Conservation (phyloP, 2,888 invertebrate genomes). For the Pterobdella sp. region DNA sequence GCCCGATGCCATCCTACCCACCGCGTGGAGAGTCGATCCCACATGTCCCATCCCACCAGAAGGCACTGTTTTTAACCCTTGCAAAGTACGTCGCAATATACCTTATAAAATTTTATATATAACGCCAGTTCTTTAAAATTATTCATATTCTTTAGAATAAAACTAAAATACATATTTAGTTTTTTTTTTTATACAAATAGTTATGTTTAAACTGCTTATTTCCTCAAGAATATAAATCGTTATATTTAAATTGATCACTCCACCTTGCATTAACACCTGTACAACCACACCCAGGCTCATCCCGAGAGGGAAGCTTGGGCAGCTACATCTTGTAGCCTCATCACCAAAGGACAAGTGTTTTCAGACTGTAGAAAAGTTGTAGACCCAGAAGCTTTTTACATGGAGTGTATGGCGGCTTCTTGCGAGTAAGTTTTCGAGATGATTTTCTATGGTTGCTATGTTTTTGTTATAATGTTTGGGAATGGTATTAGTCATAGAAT, state of each 20-base stretch:
- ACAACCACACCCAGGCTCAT: slow-evolving; percentile 17
- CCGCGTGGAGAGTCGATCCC: slow-evolving; percentile 24
- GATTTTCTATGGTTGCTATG: no score
- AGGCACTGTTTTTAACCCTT: slow-evolving; percentile 23
- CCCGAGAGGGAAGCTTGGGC: slow-evolving; percentile 28
- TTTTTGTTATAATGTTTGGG: no score
- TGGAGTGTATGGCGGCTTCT: slow-evolving; percentile 27
- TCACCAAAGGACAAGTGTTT: slow-evolving; percentile 22
- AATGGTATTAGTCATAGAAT: no score
- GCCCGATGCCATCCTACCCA: slow-evolving; percentile 24
- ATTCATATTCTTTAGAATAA: no score
- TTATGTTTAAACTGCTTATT: no score
- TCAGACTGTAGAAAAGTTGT: slow-evolving; percentile 25
- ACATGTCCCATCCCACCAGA: slow-evolving; percentile 22
- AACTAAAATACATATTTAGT: no score
- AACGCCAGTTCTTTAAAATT: no score
- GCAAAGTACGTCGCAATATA: slow-evolving; percentile 9
- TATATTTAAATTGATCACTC: no score
- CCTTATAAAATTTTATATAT: no score
- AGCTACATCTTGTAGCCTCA: slow-evolving; percentile 25
- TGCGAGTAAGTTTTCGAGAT: slow-evolving; percentile 30
- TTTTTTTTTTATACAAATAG: no score
- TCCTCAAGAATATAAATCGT: no score
- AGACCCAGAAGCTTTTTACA: slow-evolving; percentile 21
- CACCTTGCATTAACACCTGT: background rate